Base-by-base conservation (phyloP, 2,113 vertebrate species). In the Ammodytes dubius region DNA sequence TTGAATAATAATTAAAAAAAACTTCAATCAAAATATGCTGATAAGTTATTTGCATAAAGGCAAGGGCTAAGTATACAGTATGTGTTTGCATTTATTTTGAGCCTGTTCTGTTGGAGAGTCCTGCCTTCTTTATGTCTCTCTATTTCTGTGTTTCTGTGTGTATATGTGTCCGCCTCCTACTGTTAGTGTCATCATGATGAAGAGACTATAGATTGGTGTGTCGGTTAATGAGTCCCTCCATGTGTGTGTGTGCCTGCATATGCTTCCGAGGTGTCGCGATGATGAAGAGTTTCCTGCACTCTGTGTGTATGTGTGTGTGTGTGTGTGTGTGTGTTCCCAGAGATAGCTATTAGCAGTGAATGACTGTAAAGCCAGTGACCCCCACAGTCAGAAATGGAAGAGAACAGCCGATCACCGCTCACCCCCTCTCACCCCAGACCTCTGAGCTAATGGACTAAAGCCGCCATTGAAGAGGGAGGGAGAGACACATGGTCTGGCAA, bases 271-370 rank as follows among this genome's bases (percentile, higher is more conserved):
- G 53, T 90, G 84, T 88, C 87, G 57, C 42, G 8, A 54, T 91
- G 88, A 92, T 93, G 70, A 91, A 92, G 82, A 69, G 70, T 74
- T 74, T 76, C 66, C 68, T 53, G 50, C 52, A n/a, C 27, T 39
- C 17, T 59, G 15, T 50, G 59, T 81, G 61, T 73, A 54, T 73
- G n/a, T 79, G 60, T 79, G 27, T 65, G 17, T 77, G 70, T 54
- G 56, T 57, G 45, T 60, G 58, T 47, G 70, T 54, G 67, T 87
- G 77, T 74, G 57, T 65, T 86, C 52, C 82, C 71, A 77, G 84
- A 86, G 86, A 83, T 80, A 82, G 85, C 91, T 91, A 93, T 94
- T 94, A 93, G 71, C 84, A 85, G 81, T 84, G 80, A 88, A 77
- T 57, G 69, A 91, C 85, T 68, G 82, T 66, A 66, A 77, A 85